Percentiles rank a stretch among this genome's conserved stretches.
These are phyloP conservation scores for Lysandra bellargus DNA, from an alignment of 2,888 invertebrate genomes.

Conservation along the genomic window DNA sequence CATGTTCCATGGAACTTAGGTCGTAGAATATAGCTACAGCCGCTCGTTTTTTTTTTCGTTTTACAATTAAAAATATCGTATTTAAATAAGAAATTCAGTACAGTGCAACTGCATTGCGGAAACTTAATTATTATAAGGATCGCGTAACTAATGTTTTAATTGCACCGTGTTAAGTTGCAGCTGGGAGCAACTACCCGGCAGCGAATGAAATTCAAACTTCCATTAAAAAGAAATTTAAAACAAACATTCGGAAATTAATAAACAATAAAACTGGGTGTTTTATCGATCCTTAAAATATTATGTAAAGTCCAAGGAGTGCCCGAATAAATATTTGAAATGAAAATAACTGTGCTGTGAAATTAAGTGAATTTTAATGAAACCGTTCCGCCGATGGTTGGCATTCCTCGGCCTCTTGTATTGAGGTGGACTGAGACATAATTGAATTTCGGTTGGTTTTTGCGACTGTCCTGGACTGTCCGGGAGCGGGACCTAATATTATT, in stretches of 20 bases:
- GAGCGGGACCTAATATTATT: background rate
- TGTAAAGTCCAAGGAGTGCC: background rate
- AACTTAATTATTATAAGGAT: background rate
- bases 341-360: conserved; percentile 21
- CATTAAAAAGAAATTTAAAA: background rate
- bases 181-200: background rate
- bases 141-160: background rate
- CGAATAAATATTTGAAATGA: conserved; percentile 18
- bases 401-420: background rate
- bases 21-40: too few species aligned
- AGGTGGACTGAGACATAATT: conserved; percentile 1
- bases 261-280: background rate
- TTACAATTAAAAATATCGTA: too few species aligned
- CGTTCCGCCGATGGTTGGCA: background rate
- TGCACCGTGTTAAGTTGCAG: background rate
- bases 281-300: background rate
- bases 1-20: too few species aligned
- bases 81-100: background rate
- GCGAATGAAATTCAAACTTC: background rate
- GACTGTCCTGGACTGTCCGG: too few species aligned
- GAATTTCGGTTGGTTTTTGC: conserved; percentile 8
- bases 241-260: background rate
- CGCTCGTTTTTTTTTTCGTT: too few species aligned
- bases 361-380: conserved; percentile 28
- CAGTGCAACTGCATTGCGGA: background rate